These are phyloP conservation scores for Lypha dubia DNA, from an alignment of 2,888 invertebrate species.

Conservation along the genomic window DNA sequence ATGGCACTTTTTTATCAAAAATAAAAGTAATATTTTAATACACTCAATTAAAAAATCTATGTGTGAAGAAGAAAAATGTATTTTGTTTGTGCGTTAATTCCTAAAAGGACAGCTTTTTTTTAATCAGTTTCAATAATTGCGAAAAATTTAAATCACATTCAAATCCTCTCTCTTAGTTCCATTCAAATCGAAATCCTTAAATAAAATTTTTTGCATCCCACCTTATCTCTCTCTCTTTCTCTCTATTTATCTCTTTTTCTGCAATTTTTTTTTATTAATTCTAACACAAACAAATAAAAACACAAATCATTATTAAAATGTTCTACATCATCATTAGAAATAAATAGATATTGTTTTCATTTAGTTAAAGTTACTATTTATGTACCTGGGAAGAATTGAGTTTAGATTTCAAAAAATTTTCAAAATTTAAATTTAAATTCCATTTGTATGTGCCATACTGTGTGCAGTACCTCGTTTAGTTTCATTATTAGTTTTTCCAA, in stretches of 20 bases:
- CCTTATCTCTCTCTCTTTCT: background rate
- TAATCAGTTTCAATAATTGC: background rate
- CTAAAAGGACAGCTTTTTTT: background rate
- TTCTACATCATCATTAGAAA: constrained; percentile 52
- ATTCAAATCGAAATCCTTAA: constrained; percentile 27
- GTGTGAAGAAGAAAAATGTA: constrained; percentile 62
- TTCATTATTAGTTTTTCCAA: constrained; percentile 19
- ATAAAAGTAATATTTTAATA: constrained; percentile 13
- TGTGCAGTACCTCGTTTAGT: constrained; percentile 83
- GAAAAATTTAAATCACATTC: no score
- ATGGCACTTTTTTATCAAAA: constrained; percentile 65
- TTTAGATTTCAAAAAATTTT: constrained; percentile 21
- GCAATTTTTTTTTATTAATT: constrained; percentile 14
- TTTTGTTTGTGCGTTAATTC: constrained; percentile 70
- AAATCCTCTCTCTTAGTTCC: constrained; percentile 22
- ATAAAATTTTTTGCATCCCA: background rate
- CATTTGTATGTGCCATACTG: constrained; percentile 82
- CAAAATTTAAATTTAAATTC: background rate
- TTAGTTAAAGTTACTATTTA: background rate
- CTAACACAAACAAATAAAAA: constrained; percentile 72
- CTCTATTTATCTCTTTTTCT: background rate
- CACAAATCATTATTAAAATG: constrained; percentile 70
- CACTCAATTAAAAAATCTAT: constrained; percentile 63
- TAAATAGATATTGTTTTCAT: background rate
- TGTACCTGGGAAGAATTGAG: constrained; percentile 56